Evolutionary conservation across 2,797 vertebrate genomes (phyloP), one percentile per base, ranked within the genome.

Genomic region (Galago senegalensis): DNA sequence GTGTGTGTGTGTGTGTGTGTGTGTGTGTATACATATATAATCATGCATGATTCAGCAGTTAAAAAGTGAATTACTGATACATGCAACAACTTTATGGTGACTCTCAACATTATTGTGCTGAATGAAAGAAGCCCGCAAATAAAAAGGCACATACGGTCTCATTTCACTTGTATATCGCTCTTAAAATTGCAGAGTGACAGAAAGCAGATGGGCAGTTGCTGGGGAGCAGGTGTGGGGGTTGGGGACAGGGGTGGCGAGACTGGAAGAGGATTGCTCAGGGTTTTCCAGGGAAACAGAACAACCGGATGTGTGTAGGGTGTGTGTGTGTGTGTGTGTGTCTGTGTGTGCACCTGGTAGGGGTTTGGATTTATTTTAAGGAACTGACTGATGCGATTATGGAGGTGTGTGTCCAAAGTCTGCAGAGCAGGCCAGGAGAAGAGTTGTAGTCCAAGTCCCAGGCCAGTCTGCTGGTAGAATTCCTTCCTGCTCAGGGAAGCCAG

Each of bases 261-360:
- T 3, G 16, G 21, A 27, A n/a, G 11, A 34, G 3, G 60, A 27
- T 2, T 40, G 8, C 16, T 89, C 34, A 46, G 53, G 1, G 4
- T 61, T 67, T 29, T 81, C 29, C 43, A 61, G 79, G 40, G 43
- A 89, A 82, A 60, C 13, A 61, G 14, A 70, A 34, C 43, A 70
- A 29, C 7, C 31, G 5, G 0, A 18, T 58, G 9, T n/a, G 9
- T 37, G 18, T 21, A 0, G 29, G 5, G 16, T 20, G 18, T 14
- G 7, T 20, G 29, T 4, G 60, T 40, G 34, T 37, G 43, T 75
- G 31, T 53, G 31, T 1, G 10, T 11, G 25, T 5, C 31, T 75
- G 25, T 37, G 23, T 75, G 56, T 63, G 27, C 4, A 23, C 1
- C 4, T 17, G 9, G 16, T 1, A 37, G 10, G 7, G 2, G 34